Evolutionary conservation across 2,888 invertebrate species (phyloP).

Genomic region (Azorinus chamasolen): DNA sequence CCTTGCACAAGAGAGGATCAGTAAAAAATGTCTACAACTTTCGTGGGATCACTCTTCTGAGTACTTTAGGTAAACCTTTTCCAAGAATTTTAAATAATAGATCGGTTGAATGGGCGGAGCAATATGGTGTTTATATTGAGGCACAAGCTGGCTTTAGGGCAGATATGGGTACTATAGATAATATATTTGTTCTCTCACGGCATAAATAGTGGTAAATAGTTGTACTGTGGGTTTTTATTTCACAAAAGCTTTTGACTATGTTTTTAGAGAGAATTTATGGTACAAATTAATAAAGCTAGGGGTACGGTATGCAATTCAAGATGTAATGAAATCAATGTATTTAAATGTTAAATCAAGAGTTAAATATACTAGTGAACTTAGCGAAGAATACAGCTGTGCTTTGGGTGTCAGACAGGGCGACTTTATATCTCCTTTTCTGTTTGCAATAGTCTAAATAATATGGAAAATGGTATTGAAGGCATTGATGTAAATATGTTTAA

Average conservation of each 20-base stretch:
- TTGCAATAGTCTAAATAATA: conserved; percentile 15
- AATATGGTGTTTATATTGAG: conserved; percentile 12
- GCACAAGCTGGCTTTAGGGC: conserved; percentile 24
- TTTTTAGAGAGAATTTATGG: conserved; percentile 31
- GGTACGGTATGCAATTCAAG: conserved; percentile 19
- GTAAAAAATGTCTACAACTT: conserved; percentile 24
- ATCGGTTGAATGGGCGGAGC: not conserved
- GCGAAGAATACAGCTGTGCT: conserved; percentile 10
- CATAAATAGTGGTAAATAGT: conserved; percentile 11
- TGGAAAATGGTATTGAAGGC: conserved; percentile 6
- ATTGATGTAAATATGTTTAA: not conserved
- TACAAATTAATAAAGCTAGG: conserved; percentile 27
- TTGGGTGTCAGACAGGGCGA: conserved; percentile 21
- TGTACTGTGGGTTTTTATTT: conserved; percentile 31
- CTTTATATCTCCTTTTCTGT: conserved; percentile 14
- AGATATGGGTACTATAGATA: conserved; percentile 33
- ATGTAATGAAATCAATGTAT: conserved; percentile 37
- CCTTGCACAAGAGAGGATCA: conserved; percentile 19
- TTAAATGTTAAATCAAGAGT: conserved; percentile 20
- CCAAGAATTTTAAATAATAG: conserved; percentile 27
- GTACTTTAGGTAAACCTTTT: conserved; percentile 26
- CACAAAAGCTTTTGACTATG: conserved; percentile 36
- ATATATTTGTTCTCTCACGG: conserved; percentile 26
- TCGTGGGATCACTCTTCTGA: conserved; percentile 17
- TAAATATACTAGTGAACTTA: conserved; percentile 5